phyloP scores from a whole-genome alignment of 2,113 vertebrate species.

The Callaeas wilsoni region DNA sequence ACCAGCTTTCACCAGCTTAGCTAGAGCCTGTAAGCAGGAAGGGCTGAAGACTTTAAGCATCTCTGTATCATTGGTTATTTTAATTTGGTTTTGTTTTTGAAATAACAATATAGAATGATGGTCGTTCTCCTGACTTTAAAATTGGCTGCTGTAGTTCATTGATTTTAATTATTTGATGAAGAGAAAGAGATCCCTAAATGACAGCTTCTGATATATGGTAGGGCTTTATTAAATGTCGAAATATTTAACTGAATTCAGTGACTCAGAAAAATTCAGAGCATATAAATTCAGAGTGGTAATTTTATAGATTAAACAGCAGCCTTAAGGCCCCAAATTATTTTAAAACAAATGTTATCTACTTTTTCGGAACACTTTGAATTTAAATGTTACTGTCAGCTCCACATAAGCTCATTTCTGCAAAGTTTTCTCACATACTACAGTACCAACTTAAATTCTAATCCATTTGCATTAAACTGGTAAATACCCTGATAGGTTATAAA shows the following conservation, averaged over 20 bases:
- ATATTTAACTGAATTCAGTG: conserved; percentile 40
- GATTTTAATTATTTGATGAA: conserved; percentile 10
- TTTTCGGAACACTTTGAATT: background rate
- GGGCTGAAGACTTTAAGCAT: background rate
- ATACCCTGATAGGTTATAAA: background rate
- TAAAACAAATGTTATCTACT: conserved; percentile 15
- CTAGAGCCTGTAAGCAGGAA: background rate
- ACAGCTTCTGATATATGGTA: background rate
- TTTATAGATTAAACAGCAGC: conserved; percentile 35
- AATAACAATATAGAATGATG: background rate
- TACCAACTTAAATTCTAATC: background rate
- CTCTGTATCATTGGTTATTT: background rate
- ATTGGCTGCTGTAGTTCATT: background rate
- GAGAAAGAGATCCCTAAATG: background rate
- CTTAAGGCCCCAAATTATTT: conserved; percentile 28
- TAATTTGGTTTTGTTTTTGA: background rate
- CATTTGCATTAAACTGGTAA: background rate
- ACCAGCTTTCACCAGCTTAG: background rate
- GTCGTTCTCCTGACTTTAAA: background rate
- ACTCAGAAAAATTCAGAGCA: conserved; percentile 1
- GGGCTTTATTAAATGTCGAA: conserved; percentile 37
- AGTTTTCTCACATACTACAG: background rate
- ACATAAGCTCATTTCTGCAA: background rate
- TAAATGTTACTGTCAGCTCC: background rate
- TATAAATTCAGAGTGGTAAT: conserved; percentile 7